Evolutionary conservation across 2,888 invertebrate genomes (phyloP).

Genomic region (Tanytarsus gracilentus): DNA sequence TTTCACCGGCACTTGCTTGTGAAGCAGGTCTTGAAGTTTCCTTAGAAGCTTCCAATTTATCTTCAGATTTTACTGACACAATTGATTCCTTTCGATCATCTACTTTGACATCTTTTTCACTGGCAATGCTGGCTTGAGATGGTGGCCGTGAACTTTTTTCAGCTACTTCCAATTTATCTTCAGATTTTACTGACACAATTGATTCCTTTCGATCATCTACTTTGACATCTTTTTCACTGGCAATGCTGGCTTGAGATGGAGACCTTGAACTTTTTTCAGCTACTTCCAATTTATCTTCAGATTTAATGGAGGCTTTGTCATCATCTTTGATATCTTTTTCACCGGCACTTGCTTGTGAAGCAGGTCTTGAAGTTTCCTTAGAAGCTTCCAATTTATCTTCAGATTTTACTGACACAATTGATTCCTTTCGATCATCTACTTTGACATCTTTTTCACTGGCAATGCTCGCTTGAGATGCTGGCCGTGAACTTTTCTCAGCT

Average conservation of each 20-base stretch:
- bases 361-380: slow-evolving; percentile 26
- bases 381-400: background rate
- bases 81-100: slow-evolving; percentile 34
- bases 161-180: background rate
- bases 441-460: slow-evolving; percentile 29
- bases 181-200: slow-evolving; percentile 33
- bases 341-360: slow-evolving; percentile 26
- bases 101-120: slow-evolving; percentile 30
- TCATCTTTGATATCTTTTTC: too few species aligned
- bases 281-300: too few species aligned
- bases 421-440: background rate
- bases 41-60: background rate
- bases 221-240: too few species aligned
- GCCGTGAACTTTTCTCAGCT: slow-evolving; percentile 23
- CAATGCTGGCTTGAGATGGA: too few species aligned
- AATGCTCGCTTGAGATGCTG: slow-evolving; percentile 30
- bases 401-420: background rate
- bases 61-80: slow-evolving; percentile 32
- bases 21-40: slow-evolving; percentile 30
- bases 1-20: slow-evolving; percentile 4
- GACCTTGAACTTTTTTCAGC: too few species aligned
- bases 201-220: slow-evolving; percentile 28
- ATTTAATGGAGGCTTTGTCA: too few species aligned
- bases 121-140: slow-evolving; percentile 30
- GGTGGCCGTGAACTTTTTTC: slow-evolving; percentile 29